Evolutionary conservation across 2,797 vertebrate genomes (phyloP), one percentile per base, ranked within the genome.

Genomic region (Scomberomorus guttatus): DNA sequence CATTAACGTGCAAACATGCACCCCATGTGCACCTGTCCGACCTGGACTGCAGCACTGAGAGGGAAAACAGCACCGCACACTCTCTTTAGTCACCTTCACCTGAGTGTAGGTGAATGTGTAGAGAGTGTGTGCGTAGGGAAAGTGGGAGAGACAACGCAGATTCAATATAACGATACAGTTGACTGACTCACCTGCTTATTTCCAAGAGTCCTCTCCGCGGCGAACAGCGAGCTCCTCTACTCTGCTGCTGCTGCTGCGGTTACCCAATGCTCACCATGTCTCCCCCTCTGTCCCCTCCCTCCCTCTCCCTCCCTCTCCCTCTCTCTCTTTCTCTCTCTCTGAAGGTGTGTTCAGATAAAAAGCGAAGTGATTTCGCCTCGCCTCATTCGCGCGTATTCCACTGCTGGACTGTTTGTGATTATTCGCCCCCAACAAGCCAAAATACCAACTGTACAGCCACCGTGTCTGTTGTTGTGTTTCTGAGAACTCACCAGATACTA

Each of bases 1-100:
- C 11, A 7, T 51, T 39, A n/a, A 56, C 22, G 64, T 7, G 73
- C 67, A 54, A 57, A 79, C 70, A 64, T 64, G 62, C 67, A 14
- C 32, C 81, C 6, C 82, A 67, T 67, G 77, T 59, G 86, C 89
- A 91, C 89, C 90, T 89, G 89, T 89, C 80, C 83, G 80, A 85
- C 59, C 86, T 20, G 79, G 79, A 78, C 90, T 92, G 89, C 90
- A 86, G 85, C 88, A 83, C 27, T 1, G 52, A 50, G 52, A 44
- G 37, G 0, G 1, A 44, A 24, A 51, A 60, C 77, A 72, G 57
- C 75, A 6, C 37, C 10, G 39, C 18, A 2, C 46, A 20, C 37
- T 37, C 37, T 8, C 37, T 44, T 44, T n/a, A 12, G n/a, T 65
- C 87, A 83, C 82, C 87, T 80, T 83, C 83, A 83, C 80, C 76